Evolutionary conservation across 2,113 vertebrate species (phyloP), one percentile per base, ranked within the genome.

Genomic region (Oreocharis arfaki): DNA sequence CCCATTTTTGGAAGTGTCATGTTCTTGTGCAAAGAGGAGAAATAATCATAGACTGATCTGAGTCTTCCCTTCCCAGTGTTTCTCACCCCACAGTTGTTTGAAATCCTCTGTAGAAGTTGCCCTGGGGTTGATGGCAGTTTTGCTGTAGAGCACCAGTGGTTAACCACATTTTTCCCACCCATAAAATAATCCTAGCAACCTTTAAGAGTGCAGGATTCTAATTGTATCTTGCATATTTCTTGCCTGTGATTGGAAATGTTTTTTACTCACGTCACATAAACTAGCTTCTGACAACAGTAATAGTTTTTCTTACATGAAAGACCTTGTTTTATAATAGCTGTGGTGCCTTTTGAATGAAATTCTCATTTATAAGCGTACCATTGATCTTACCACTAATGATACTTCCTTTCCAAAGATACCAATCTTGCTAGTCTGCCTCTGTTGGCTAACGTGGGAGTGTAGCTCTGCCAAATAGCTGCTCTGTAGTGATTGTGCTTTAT

Each of bases 401-500:
- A 63, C 17, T 79, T 84, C 41, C 28, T 93, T 94, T 92, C 23
- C 59, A 65, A 71, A 95, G 91, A 75, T 89, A 75, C 35, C 16
- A 37, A 3, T 95, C 73, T 79, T 87, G 37, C 65, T 79, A 20
- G 24, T 60, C 53, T 78, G 77, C 57, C 26, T 71, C 44, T 83
- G 13, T 78, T 89, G 94, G 84, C 87, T 73, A 42, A 52, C 7
- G 16, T 15, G 65, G n/a, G 75, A 44, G 20, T 65, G 41, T 47
- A 76, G 42, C 37, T 91, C 50, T 94, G 91, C 94, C 84, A 95
- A 61, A 35, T 35, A 59, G 18, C 81, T 89, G 30, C 37, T 93
- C 37, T 87, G 39, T 37, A 73, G 70, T 47, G 50, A 46, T 35
- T 83, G 47, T 77, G 14, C 55, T 71, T 69, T 55, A 27, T 91